A percentile compares a stretch with the other conserved stretches of the same genome.
Evolutionary conservation across 2,113 vertebrate species (phyloP).

Genomic region (Microcebus jonahi): DNA sequence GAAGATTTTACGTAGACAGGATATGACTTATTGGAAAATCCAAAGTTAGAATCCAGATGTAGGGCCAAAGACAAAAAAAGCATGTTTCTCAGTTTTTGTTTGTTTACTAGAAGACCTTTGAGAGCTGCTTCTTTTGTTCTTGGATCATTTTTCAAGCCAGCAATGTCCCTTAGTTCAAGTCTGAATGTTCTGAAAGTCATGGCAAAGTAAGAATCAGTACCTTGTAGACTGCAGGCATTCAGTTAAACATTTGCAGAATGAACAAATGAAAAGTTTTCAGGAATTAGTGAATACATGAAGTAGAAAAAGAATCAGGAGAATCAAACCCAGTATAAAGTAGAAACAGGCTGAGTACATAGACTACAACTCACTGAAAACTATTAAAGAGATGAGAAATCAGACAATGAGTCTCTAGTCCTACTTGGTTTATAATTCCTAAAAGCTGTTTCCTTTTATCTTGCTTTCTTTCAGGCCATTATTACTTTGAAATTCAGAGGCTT

Average conservation of each 20-base stretch:
- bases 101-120: background rate
- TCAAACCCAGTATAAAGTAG: background rate
- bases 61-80: background rate
- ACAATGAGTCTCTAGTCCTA: background rate
- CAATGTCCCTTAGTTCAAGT: background rate
- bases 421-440: background rate
- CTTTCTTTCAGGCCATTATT: too few species aligned
- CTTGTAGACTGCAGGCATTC: conserved; percentile 22
- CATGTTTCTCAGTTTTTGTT: conserved; percentile 9
- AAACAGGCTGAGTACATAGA: background rate
- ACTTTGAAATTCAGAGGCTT: background rate
- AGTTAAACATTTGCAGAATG: conserved; percentile 28
- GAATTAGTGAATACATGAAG: background rate
- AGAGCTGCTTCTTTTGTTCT: conserved; percentile 1
- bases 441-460: conserved; percentile 24
- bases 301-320: conserved; percentile 6
- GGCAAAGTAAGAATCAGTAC: background rate
- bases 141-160: conserved; percentile 35
- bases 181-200: background rate
- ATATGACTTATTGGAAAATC: background rate
- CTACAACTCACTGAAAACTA: background rate
- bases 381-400: background rate
- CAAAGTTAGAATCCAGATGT: background rate
- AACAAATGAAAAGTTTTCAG: conserved; percentile 34
- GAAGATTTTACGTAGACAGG: background rate